Evolutionary conservation across 1,140 invertebrate species (phyloP).

Genomic region (Drosophila ironensis): DNA sequence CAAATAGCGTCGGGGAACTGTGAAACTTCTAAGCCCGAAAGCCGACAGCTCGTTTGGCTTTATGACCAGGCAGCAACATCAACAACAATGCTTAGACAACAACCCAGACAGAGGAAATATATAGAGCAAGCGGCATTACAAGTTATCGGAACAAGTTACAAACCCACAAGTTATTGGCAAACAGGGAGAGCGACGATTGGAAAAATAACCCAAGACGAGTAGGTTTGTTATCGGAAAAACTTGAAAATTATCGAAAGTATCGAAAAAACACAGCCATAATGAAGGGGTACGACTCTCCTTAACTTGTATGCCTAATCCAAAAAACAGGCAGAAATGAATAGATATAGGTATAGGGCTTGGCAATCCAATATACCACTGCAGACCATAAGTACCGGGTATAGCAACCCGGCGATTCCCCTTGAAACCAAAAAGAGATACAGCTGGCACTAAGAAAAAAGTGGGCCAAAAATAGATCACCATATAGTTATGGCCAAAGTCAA

Average conservation of each 20-base stretch:
- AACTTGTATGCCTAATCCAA: too few species aligned
- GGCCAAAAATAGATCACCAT: too few species aligned
- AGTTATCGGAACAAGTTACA: slow-evolving; percentile 42
- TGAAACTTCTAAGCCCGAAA: slow-evolving; percentile 46
- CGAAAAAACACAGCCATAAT: too few species aligned
- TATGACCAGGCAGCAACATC: slow-evolving; percentile 14
- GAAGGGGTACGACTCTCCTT: too few species aligned
- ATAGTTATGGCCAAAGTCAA: too few species aligned
- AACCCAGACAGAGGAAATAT: slow-evolving; percentile 2
- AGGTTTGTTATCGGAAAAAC: too few species aligned
- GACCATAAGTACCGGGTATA: too few species aligned
- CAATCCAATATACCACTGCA: too few species aligned
- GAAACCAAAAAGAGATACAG: slow-evolving; percentile 5
- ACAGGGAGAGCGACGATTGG: neutral
- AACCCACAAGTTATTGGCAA: slow-evolving; percentile 33
- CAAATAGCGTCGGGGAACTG: slow-evolving; percentile 6
- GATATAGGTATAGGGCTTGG: too few species aligned
- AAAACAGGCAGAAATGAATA: too few species aligned
- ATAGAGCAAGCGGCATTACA: slow-evolving; percentile 42
- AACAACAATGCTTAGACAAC: neutral
- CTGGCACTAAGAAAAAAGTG: neutral
- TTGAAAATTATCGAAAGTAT: too few species aligned
- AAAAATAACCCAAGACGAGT: neutral
- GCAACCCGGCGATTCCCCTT: slow-evolving; percentile 12
- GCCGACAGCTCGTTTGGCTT: slow-evolving; percentile 32